Evolutionary conservation across 2,888 invertebrate species (phyloP).

Genomic region (Graphium colonna): DNA sequence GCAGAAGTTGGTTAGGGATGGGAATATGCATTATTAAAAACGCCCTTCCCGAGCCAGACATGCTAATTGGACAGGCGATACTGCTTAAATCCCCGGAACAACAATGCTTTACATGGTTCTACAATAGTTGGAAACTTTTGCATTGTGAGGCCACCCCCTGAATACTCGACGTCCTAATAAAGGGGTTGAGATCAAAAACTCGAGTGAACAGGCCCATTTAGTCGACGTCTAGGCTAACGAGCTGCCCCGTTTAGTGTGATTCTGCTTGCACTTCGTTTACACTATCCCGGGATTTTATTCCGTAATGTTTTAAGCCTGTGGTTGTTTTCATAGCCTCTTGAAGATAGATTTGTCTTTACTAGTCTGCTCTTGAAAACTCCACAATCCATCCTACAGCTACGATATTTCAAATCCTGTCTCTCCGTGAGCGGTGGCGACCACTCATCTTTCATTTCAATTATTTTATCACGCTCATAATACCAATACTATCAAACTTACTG

Average conservation of each 20-base stretch:
- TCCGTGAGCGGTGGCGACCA: too few species aligned
- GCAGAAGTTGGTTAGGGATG: neutral
- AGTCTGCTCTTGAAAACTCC: too few species aligned
- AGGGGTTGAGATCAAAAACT: slow-evolving; percentile 40
- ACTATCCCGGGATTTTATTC: neutral
- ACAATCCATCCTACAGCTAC: too few species aligned
- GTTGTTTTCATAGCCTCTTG: too few species aligned
- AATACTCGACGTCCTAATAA: slow-evolving; percentile 74
- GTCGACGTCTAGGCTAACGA: neutral
- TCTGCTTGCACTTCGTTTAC: slow-evolving; percentile 6
- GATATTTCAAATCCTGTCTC: too few species aligned
- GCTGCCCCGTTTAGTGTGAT: neutral
- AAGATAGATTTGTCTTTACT: too few species aligned
- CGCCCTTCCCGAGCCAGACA: slow-evolving; percentile 25
- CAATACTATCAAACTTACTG: too few species aligned
- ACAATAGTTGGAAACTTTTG: slow-evolving; percentile 44
- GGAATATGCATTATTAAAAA: neutral
- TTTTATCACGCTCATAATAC: too few species aligned
- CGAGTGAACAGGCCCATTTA: slow-evolving; percentile 14
- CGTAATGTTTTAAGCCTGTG: too few species aligned
- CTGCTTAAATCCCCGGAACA: slow-evolving; percentile 38
- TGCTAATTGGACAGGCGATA: slow-evolving; percentile 18
- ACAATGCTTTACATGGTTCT: slow-evolving; percentile 51
- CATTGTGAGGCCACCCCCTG: slow-evolving; percentile 53
- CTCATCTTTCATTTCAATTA: too few species aligned